phyloP scores from a whole-genome alignment of 2,888 invertebrate species.

The Leptarthrus brevirostris region DNA sequence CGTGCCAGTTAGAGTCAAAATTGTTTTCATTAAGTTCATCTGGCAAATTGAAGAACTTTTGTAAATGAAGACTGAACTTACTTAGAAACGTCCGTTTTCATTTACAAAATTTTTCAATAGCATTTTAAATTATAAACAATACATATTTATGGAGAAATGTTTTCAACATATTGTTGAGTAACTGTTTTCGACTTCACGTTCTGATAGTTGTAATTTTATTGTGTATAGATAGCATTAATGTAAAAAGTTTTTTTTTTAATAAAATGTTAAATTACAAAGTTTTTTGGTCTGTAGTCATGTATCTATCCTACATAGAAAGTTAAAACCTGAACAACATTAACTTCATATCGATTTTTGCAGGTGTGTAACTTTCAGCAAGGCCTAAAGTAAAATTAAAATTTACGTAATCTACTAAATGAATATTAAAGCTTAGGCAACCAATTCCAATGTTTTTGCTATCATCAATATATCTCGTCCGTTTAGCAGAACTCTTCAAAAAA shows the following conservation, averaged over 20 bases:
- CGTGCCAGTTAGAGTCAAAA: slow-evolving; percentile 33
- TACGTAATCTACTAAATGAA: no score
- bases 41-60: slow-evolving; percentile 23
- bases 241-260: slow-evolving; percentile 45
- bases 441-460: no score
- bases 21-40: slow-evolving; percentile 27
- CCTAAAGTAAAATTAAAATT: no score
- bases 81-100: slow-evolving; percentile 1
- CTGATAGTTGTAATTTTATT: slow-evolving; percentile 39
- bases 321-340: no score
- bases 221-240: slow-evolving; percentile 52
- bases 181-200: slow-evolving; percentile 40
- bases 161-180: slow-evolving; percentile 54
- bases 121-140: slow-evolving; percentile 38
- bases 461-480: no score
- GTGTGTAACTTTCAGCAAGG: no score
- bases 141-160: slow-evolving; percentile 32
- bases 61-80: slow-evolving; percentile 26
- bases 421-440: no score
- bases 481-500: no score
- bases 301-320: no score
- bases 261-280: slow-evolving; percentile 45
- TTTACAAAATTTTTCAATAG: slow-evolving; percentile 21
- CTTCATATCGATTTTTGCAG: no score
- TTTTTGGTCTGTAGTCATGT: no score